Base-by-base conservation (phyloP, 92 coral and sea anemone species). In the Galaxea fascicularis region DNA sequence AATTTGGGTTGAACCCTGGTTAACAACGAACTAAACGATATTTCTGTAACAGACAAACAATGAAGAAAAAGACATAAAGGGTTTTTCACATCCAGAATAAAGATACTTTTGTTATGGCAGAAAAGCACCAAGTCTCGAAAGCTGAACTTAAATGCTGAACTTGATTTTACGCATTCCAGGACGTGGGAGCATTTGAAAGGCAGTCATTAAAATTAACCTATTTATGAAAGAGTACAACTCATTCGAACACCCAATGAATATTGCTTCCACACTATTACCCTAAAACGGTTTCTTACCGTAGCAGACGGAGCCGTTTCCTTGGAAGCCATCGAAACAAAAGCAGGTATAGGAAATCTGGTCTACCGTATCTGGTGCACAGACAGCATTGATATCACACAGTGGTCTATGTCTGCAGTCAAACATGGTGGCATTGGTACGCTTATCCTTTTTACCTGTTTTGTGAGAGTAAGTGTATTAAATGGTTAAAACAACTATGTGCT, bases 281-380 rank as follows among this genome's bases (percentile, higher is more conserved):
- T 0, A 20, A 41, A 71, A 44, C 27, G 25, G n/a, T 49, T 29
- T 27, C 74, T 0, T 65, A 79, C 83, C 83, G 35, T 25, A 53
- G 21, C 83, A 79, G 13, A 65, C 28, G 26, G 73, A 64, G 10
- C 83, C 83, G 35, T 79, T 79, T 29, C 83, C 83, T 65, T 79
- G n/a, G 11, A 79, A 79, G 24, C 85, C 77, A 80, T 4, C 31
- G 52, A 53, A 68, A 31, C 85, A 80, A 30, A 67, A 54, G 18
- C 85, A 80, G 13, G n/a, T n/a, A 12, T 53, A 24, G 30, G 66
- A n/a, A 29, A 29, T 35, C 77, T 9, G 4, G 27, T 69, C 65
- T n/a, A 28, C 12, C 4, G 65, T 35, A 28, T 78, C 72, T 46
- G 44, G 4, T 53, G 24, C 31, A 22, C 85, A 80, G 15, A 52